Conservation (phyloP, 1,140 invertebrate genomes). For the Heliconius hermathena region DNA sequence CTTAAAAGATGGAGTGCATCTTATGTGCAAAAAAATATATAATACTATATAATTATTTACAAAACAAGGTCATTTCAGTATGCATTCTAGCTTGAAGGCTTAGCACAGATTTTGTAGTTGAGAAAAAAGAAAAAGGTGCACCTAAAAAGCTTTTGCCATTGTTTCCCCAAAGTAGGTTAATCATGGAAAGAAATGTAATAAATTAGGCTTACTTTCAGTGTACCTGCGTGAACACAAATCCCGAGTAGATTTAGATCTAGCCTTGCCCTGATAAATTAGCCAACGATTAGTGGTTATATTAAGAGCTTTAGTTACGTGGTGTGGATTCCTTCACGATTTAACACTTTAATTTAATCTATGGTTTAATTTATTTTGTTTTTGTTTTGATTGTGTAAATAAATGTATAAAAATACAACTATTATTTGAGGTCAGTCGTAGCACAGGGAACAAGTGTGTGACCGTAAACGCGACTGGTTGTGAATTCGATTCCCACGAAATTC, state of each 20-base stretch:
- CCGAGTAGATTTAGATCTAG: conserved; percentile 32
- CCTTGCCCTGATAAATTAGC: conserved; percentile 28
- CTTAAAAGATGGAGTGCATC: too few relatives aligned
- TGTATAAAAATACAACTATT: neutral
- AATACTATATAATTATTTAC: neutral
- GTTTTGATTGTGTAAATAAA: neutral
- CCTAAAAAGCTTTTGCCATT: conserved; percentile 14
- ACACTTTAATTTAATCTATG: conserved; percentile 1
- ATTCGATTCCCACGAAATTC: too few relatives aligned
- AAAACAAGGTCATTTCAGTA: neutral
- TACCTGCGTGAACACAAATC: conserved; percentile 32
- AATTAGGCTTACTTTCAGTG: conserved; percentile 27
- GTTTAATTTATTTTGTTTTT: conserved; percentile 12
- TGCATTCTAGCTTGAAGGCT: neutral
- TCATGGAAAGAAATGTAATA: conserved; percentile 32
- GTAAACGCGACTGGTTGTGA: too few relatives aligned
- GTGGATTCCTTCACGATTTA: conserved; percentile 11
- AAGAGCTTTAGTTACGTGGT: conserved; percentile 17
- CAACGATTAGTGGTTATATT: conserved; percentile 23
- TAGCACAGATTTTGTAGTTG: conserved; percentile 7
- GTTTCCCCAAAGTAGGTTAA: conserved; percentile 31
- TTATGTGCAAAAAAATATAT: too few relatives aligned
- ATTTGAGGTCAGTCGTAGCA: too few relatives aligned
- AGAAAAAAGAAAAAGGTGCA: conserved; percentile 19
- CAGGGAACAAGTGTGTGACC: too few relatives aligned